Evolutionary conservation across 2,113 vertebrate genomes (phyloP), one percentile per base, ranked within the genome.

Genomic region (Tylochromis polylepis): DNA sequence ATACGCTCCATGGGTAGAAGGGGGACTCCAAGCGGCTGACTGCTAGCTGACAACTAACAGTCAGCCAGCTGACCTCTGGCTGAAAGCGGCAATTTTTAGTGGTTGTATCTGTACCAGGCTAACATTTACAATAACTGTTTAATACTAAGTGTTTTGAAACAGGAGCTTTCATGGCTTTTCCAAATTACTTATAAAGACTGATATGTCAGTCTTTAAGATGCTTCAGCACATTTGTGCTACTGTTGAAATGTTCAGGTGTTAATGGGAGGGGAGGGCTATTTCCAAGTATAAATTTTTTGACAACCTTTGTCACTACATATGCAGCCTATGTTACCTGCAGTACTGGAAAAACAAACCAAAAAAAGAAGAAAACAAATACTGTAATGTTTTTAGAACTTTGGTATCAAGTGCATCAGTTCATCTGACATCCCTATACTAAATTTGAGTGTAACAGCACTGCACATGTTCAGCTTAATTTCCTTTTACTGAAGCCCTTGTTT

Each of bases 381-480:
- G 6, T 41, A 14, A 24, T 22, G 20, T 67, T 36, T 67, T 41
- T 5, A 5, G 20, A 67, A 67, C 20, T 67, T n/a, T 22, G 11
- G 10, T 22, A 41, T 70, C 14, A 10, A 70, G 14, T 1, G 2
- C 36, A 70, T 12, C 1, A 3, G 65, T 70, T 70, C n/a, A 3
- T 43, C 38, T 70, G n/a, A 70, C 38, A 27, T 43, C 8, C n/a
- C 36, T 43, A 24, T 62, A 84, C 79, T 36, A 77, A 87, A 89
- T 88, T 91, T 92, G 72, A 92, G 80, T 85, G 20, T 83, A 84
- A 70, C 62, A 86, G 80, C 70, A 70, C 86, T 91, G 85, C 83
- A 82, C 77, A 87, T 84, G 60, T 86, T 86, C 72, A 84, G 22
- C 87, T 77, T 34, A n/a, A 70, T 86, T 80, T 88, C 82, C 77